Evolutionary conservation across 1,140 invertebrate species (phyloP), one percentile per base, ranked within the genome.

Genomic region (Leucophenga varia): DNA sequence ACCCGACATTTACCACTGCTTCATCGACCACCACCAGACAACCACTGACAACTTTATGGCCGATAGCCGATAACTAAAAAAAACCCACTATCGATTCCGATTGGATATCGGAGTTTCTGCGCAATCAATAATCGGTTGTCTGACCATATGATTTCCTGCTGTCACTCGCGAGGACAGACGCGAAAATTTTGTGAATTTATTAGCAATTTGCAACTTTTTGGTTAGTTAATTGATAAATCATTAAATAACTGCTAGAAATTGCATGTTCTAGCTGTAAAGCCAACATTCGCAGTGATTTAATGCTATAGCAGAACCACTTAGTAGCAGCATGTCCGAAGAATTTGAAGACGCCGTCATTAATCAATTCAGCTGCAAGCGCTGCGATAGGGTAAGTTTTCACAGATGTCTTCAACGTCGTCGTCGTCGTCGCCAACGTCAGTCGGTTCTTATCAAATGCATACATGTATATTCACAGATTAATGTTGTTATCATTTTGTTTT

Each of bases 291-390:
- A 54, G 18, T 41, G 51, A 17, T 38, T 63, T 59, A 45, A 67
- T 67, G 63, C 49, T 52, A 52, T 67, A 67, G 54, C 51, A 49
- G 55, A 46, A 49, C 31, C 41, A 21, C 54, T 32, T 39, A 64
- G 68, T 64, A 50, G 64, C 50, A 59, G 50, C 41, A 63, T 67
- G 46, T 49, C 61, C 56, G 64, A 63, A 43, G 59, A 63, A 57
- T 67, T 68, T 28, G 63, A 67, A 38, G 64, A 67, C 55, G 51
- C 64, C 20, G 64, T 52, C 43, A 56, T 57, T 54, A 63, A 63
- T 50, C 59, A 64, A 61, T 67, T 67, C 43, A 59, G 59, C 56
- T 67, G 63, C 56, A 67, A 67, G 54, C 63, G 63, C 40, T 67
- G 63, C 56, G 63, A 67, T 51, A 59, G 64, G 39, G 63, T 67